Evolutionary conservation across 92 coral and sea anemone species (phyloP).

Genomic region (Porites lobata): DNA sequence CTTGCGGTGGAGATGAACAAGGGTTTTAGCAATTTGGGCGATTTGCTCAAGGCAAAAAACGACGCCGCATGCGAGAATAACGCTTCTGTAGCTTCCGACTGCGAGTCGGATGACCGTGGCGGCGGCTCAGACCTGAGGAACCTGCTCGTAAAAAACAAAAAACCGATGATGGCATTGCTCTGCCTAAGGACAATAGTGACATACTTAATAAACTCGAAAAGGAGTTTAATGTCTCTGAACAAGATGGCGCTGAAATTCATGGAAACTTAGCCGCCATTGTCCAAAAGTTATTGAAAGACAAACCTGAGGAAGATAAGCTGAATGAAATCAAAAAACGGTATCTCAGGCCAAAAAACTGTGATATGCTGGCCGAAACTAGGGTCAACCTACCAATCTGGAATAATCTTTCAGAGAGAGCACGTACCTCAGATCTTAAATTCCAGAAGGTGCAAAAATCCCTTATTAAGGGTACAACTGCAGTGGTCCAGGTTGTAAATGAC

Average conservation of each 20-base stretch:
- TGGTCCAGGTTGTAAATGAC: conserved; percentile 40
- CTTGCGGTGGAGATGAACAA: conserved; percentile 24
- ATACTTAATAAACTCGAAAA: conserved; percentile 37
- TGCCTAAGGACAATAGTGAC: conserved; percentile 18
- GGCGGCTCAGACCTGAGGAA: conserved; percentile 16
- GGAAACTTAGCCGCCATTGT: conserved; percentile 40
- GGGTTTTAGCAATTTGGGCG: conserved; percentile 7
- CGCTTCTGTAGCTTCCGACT: no score
- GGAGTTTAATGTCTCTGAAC: conserved; percentile 16
- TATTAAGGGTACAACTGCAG: conserved; percentile 29
- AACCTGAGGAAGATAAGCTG: conserved; percentile 51
- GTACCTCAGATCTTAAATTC: conserved; percentile 34
- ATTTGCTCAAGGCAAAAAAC: no score
- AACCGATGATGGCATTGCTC: neutral
- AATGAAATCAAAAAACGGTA: conserved; percentile 41
- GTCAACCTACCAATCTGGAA: conserved; percentile 52
- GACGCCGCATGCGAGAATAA: no score
- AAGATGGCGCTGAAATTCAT: conserved; percentile 45
- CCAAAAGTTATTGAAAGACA: conserved; percentile 34
- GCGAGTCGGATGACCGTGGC: neutral
- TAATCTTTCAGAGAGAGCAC: conserved; percentile 43
- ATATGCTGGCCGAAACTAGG: conserved; percentile 45
- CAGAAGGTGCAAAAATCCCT: conserved; percentile 47
- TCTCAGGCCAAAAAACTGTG: conserved; percentile 48
- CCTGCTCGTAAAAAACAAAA: conserved; percentile 19